Evolutionary conservation across 2,797 vertebrate genomes (phyloP), one percentile per base, ranked within the genome.

Genomic region (Antrozous pallidus): DNA sequence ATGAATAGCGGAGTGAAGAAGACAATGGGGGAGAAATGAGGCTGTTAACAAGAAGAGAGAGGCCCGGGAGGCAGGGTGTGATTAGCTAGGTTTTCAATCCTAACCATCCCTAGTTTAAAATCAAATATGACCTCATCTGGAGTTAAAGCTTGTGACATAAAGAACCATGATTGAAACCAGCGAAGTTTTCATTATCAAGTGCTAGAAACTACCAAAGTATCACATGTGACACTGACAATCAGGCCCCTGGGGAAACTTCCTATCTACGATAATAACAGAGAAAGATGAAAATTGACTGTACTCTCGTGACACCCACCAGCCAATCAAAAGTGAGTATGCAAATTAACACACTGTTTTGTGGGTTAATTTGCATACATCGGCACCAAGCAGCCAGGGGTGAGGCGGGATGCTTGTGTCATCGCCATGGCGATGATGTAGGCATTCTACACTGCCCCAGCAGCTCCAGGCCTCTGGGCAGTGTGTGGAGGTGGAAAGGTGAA

Each of bases 1-100:
- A 63, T 90, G 78, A 95, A 36, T 81, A 84, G 93, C n/a, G 65
- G 40, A 51, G 58, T 77, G 77, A 91, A 61, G 54, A 74, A 40
- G 16, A 69, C 71, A 94, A 82, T n/a, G 51, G 86, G 9, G 1
- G 10, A 24, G 2, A 58, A 74, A 40, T 38, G 61, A 65, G 33
- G 24, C 40, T 18, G 5, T 38, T 49, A 89, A 75, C 17, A 49
- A 65, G 73, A 71, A 73, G 78, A 88, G 47, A 90, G 69, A 85
- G 58, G 18, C 38, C 70, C 81, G 6, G 73, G 81, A 67, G 47
- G 77, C 0, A 75, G 74, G 73, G 80, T 87, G 13, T 45, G 45
- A 89, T 74, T 31, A 75, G 77, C 13, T 40, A 36, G 10, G 73
- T 63, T 79, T 88, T 33, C 20, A 20, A n/a, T 75, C 78, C 58